Percentiles rank a stretch among this genome's conserved stretches.
phyloP scores from a whole-genome alignment of 2,797 vertebrate genomes.

The Natrix natrix region DNA sequence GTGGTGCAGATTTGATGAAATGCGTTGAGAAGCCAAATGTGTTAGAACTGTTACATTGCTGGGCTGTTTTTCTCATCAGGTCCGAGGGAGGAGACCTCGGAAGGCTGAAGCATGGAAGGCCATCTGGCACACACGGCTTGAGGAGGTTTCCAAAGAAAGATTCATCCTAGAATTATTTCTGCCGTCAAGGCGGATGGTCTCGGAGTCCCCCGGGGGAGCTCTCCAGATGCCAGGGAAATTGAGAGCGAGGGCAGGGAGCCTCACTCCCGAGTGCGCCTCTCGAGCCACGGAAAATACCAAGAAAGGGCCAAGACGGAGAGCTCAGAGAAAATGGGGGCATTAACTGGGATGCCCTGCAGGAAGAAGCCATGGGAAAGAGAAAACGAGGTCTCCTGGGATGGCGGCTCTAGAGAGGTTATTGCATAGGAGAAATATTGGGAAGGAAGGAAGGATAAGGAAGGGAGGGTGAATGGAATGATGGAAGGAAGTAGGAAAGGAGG shows the following conservation, averaged over 20 bases:
- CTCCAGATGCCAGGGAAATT: conserved; percentile 22
- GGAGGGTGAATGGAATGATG: background rate
- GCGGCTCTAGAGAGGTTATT: background rate
- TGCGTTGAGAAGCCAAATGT: background rate
- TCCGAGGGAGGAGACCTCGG: background rate
- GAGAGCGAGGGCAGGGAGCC: background rate
- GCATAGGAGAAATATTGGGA: background rate
- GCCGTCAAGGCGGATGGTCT: background rate
- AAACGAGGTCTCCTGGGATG: background rate
- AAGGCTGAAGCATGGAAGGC: background rate
- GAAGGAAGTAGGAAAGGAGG: background rate
- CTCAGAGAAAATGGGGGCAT: background rate
- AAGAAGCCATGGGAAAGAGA: background rate
- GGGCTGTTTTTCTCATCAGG: conserved; percentile 13
- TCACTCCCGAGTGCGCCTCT: background rate
- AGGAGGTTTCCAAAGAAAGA: conserved; percentile 15
- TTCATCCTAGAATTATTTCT: conserved; percentile 25
- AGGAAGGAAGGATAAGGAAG: background rate
- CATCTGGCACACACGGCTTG: background rate
- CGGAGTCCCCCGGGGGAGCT: background rate
- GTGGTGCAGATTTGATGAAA: background rate
- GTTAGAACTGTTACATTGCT: background rate
- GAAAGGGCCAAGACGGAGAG: background rate
- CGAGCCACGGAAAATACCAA: background rate
- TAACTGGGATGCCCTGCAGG: background rate